phyloP scores from a whole-genome alignment of 2,113 vertebrate genomes.

The Mugil cephalus region DNA sequence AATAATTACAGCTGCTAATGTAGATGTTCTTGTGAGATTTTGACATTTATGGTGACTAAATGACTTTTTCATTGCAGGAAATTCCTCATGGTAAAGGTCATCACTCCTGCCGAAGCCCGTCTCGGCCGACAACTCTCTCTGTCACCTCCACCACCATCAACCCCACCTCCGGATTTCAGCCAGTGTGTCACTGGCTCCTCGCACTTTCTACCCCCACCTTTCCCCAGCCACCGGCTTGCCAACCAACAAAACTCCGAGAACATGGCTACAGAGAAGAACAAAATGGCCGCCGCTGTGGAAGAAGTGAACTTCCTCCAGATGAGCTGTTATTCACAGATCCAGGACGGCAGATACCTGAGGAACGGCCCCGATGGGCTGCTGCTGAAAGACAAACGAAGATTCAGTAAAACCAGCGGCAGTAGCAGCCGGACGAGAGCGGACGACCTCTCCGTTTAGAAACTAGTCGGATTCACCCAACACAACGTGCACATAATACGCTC shows the following conservation, averaged over 20 bases:
- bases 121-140: conserved; percentile 67
- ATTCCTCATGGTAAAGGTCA: not conserved
- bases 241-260: conserved; percentile 92
- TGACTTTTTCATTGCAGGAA: conserved; percentile 31
- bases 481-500: too few species aligned
- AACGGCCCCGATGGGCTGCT: not conserved
- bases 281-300: conserved; percentile 73
- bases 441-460: conserved; percentile 90
- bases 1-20: too few species aligned
- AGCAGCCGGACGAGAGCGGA: conserved; percentile 91
- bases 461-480: too few species aligned
- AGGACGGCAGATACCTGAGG: conserved; percentile 54
- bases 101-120: conserved; percentile 21
- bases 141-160: conserved; percentile 82
- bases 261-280: conserved; percentile 88
- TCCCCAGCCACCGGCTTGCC: conserved; percentile 85
- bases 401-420: conserved; percentile 90
- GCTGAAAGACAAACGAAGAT: conserved; percentile 87
- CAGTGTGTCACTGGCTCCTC: conserved; percentile 86
- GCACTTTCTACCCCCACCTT: conserved; percentile 64
- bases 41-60: not conserved
- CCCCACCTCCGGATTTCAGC: conserved; percentile 91
- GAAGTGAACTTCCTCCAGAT: conserved; percentile 86
- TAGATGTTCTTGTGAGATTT: too few species aligned
- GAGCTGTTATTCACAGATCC: conserved; percentile 77